These are phyloP conservation scores for Druon quercuslanigerum DNA, from an alignment of 1,140 invertebrate genomes.

Conservation along the genomic window DNA sequence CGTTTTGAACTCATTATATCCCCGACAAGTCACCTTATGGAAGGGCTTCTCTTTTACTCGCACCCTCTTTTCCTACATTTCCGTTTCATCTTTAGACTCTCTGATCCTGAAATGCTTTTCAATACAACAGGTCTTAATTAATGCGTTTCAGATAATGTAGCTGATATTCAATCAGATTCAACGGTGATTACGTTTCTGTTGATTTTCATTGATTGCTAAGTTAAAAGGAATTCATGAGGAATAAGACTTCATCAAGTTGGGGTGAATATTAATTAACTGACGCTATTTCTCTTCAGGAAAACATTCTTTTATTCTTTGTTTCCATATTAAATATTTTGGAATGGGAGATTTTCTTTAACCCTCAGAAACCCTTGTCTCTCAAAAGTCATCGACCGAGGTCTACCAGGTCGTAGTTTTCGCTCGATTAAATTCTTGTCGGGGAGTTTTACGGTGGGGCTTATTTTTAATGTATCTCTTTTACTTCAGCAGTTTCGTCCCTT, in stretches of 20 bases:
- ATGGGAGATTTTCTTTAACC: not conserved
- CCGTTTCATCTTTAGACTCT: constrained; percentile 14
- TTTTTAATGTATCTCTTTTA: not conserved
- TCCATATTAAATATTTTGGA: no score
- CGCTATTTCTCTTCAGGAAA: no score
- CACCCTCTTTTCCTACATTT: constrained; percentile 26
- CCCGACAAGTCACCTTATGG: constrained; percentile 18
- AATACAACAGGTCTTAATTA: constrained; percentile 15
- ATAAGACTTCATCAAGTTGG: not conserved
- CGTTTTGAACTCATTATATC: constrained; percentile 55
- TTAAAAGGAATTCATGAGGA: not conserved
- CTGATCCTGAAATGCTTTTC: constrained; percentile 4
- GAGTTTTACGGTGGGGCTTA: not conserved
- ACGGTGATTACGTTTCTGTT: constrained; percentile 24
- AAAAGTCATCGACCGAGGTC: constrained; percentile 57
- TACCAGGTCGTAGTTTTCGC: constrained; percentile 54
- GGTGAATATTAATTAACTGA: not conserved
- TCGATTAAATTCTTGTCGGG: constrained; percentile 43
- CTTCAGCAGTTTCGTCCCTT: not conserved
- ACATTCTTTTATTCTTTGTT: no score
- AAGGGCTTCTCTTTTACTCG: constrained; percentile 22
- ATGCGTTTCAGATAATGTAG: not conserved
- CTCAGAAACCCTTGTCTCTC: constrained; percentile 35
- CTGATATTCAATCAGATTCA: not conserved
- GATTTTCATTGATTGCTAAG: not conserved